Percentiles rank a stretch among this genome's conserved stretches.
These are phyloP conservation scores for Drosophila maculinotata DNA, from an alignment of 2,888 invertebrate genomes.

Conservation along the genomic window DNA sequence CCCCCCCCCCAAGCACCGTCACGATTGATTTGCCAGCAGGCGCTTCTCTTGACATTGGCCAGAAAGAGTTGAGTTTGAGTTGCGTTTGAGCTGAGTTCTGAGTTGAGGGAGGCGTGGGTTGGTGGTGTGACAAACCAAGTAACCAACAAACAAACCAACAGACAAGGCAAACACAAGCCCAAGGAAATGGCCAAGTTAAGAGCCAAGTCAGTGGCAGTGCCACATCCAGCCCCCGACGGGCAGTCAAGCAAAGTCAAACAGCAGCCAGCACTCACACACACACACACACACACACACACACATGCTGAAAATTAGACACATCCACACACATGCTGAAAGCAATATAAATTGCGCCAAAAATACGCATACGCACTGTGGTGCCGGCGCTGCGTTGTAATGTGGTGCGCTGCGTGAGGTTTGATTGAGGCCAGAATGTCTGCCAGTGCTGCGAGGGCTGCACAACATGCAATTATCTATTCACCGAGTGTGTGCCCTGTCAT, in stretches of 20 bases:
- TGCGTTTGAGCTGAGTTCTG: neutral
- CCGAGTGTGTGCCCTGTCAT: too few species aligned
- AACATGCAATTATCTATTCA: constrained; percentile 3
- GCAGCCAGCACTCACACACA: constrained; percentile 19
- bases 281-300: constrained; percentile 2
- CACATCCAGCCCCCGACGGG: constrained; percentile 34
- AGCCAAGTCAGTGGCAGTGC: constrained; percentile 25
- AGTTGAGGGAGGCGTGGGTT: constrained; percentile 26
- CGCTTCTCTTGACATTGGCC: constrained; percentile 48
- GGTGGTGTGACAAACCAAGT: constrained; percentile 31
- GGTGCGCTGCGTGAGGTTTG: constrained; percentile 55
- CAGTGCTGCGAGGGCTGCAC: constrained; percentile 46
- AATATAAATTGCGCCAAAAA: constrained; percentile 55
- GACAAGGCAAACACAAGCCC: constrained; percentile 33
- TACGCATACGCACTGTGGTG: constrained; percentile 58
- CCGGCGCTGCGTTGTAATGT: constrained; percentile 17
- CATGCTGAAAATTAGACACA: neutral
- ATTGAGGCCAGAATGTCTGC: constrained; percentile 60
- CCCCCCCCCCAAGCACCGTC: too few species aligned
- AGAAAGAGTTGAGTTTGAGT: constrained; percentile 10
- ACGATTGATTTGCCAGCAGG: too few species aligned
- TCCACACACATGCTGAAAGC: constrained; percentile 36
- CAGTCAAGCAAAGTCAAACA: constrained; percentile 61
- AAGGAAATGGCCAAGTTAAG: constrained; percentile 54
- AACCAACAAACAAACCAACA: constrained; percentile 30